Base-by-base conservation (phyloP, 2,113 vertebrate species). In the Odontesthes bonariensis region DNA sequence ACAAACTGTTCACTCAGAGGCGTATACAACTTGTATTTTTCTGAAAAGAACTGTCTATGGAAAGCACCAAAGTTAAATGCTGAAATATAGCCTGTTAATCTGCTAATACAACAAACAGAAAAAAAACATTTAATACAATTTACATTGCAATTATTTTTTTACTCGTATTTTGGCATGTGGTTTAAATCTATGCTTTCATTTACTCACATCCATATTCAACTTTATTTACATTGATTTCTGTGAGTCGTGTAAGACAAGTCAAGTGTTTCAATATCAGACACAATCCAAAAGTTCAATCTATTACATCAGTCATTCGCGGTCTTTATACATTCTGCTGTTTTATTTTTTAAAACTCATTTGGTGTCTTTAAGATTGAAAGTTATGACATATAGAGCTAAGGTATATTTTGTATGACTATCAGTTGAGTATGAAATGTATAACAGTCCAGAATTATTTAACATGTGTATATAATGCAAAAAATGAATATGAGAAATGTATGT, bases 131-230 rank as follows among this genome's bases (percentile, higher is more conserved):
- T 94, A 94, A 94, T 94, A 94, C 89, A 92, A 90, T 93, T 92
- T 93, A 88, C 93, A 94, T 89, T 91, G 90, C 93, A 94, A 77
- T 93, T 96, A 94, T 95, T 96, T 94, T 93, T 87, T 92, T 92
- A 94, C 92, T 84, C 94, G 94, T 94, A 91, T 91, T 94, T 65
- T 78, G 91, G 96, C 96, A 97, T 97, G 96, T 87, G 79, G 75
- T 94, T 94, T 90, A 93, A 89, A 92, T 74, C 77, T 93, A 94
- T 89, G 91, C 92, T 95, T 96, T 96, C 80, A 79, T 76, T 82
- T 73, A 60, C 53, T 55, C 23, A 77, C 92, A 92, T 93, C 89
- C 92, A 86, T 92, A 85, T 82, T 81, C 94, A 92, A 67, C 90
- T 93, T 94, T 94, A 93, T 91, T 92, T 85, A 90, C 81, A 93